These are phyloP conservation scores for Melanostigma gelatinosum DNA, from an alignment of 2,113 vertebrate species.

Conservation along the genomic window DNA sequence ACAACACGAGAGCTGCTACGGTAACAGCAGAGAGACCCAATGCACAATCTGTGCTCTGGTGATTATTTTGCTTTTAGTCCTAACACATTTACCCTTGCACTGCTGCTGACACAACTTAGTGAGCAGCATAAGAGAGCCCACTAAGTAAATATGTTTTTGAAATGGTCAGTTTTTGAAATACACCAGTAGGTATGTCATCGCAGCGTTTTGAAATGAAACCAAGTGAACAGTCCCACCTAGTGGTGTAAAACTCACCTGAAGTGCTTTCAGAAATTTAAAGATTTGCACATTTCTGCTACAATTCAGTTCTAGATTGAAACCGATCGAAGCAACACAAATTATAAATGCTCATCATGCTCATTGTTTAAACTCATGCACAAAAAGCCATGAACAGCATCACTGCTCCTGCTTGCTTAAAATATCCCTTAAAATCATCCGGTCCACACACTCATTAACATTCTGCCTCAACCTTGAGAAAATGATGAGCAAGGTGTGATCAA, in stretches of 20 bases:
- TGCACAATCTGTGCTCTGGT: neutral
- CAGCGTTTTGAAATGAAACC: conserved; percentile 1
- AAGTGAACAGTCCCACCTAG: conserved; percentile 75
- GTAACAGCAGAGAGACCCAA: neutral
- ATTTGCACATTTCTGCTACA: neutral
- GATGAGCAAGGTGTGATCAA: conserved; percentile 71
- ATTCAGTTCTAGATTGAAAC: neutral
- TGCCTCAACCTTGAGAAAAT: conserved; percentile 73
- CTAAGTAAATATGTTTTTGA: conserved; percentile 1
- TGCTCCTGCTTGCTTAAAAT: conserved; percentile 26
- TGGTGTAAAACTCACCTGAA: conserved; percentile 41
- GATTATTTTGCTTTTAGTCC: neutral
- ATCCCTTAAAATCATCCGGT: conserved; percentile 30
- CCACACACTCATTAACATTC: conserved; percentile 57
- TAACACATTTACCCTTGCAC: neutral
- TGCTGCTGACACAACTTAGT: conserved; percentile 17
- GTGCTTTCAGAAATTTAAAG: neutral
- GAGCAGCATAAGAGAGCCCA: neutral
- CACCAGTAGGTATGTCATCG: neutral
- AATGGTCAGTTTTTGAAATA: conserved; percentile 12
- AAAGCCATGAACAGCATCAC: conserved; percentile 10
- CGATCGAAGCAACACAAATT: neutral
- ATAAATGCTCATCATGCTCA: neutral
- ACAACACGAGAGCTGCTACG: neutral
- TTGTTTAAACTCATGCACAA: neutral